Evolutionary conservation across 2,113 vertebrate genomes (phyloP), one percentile per base, ranked within the genome.

Genomic region (Tursiops truncatus): DNA sequence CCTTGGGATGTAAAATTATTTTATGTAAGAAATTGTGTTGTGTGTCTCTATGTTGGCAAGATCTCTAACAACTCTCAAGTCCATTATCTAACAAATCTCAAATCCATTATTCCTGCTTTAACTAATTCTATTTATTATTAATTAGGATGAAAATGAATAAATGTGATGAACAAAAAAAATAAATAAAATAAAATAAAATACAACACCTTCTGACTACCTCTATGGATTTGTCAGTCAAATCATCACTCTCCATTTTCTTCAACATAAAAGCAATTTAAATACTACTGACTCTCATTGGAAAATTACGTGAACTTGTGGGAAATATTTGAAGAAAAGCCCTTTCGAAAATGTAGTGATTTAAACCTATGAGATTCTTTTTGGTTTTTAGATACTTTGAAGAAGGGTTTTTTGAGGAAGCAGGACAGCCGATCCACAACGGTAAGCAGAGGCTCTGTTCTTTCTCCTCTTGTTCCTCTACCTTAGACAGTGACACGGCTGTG

Each of bases 101-200:
- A 15, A 53, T 17, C 53, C 53, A 53, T 74, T 95, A 89, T 88
- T 94, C 96, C 47, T 97, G 63, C 68, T 95, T 93, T 96, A 65
- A 95, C 56, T 88, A 65, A 96, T 95, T 83, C 31, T 93, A 13
- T 96, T 90, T 79, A 70, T 97, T 88, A 93, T 96, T 93, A 92
- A 97, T 68, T 97, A 98, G 98, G 92, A n/a, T 97, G 73, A 93
- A 95, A 80, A 70, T 56, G 23, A 96, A 96, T 92, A 92, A 86
- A 53, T 44, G 50, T 89, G 67, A 84, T 94, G 96, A 96, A 70
- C 63, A 65, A 62, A 85, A 71, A 28, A 17, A 53, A 17, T 53
- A 17, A 53, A 53, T 53, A 17, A 53, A 53, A 18, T 53, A 53
- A 15, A 17, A 17, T 53, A 17, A 53, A 53, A 53, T 53, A 53